Evolutionary conservation across 2,888 invertebrate genomes (phyloP).

Genomic region (Volucella inanis): DNA sequence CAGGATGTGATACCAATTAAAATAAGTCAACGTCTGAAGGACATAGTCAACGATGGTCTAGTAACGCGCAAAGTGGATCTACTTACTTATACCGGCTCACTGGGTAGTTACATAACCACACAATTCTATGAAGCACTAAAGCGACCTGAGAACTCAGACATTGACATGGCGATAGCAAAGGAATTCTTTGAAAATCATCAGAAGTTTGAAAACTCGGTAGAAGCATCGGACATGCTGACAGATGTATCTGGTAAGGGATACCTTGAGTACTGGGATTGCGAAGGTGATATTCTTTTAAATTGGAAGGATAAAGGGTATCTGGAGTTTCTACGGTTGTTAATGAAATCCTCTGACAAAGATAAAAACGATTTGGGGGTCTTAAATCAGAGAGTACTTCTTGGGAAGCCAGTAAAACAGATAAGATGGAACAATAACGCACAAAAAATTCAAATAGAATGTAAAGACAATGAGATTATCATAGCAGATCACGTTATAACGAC

Average conservation of each 20-base stretch:
- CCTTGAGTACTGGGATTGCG: slow-evolving; percentile 87
- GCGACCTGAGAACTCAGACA: slow-evolving; percentile 81
- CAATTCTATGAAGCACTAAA: slow-evolving; percentile 80
- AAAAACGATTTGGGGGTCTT: slow-evolving; percentile 78
- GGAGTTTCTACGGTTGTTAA: slow-evolving; percentile 87
- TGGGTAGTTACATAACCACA: slow-evolving; percentile 81
- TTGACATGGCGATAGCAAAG: slow-evolving; percentile 83
- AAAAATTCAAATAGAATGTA: slow-evolving; percentile 78
- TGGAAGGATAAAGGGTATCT: slow-evolving; percentile 90
- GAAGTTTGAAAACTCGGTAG: slow-evolving; percentile 83
- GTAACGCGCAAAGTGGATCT: slow-evolving; percentile 81
- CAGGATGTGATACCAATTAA: slow-evolving; percentile 82
- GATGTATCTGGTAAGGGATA: slow-evolving; percentile 87
- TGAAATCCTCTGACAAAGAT: slow-evolving; percentile 80
- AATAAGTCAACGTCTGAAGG: slow-evolving; percentile 82
- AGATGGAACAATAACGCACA: slow-evolving; percentile 79
- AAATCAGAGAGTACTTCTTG: slow-evolving; percentile 80
- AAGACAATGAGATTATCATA: slow-evolving; percentile 81
- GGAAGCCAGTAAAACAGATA: slow-evolving; percentile 78
- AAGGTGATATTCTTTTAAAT: slow-evolving; percentile 88
- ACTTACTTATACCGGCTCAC: slow-evolving; percentile 79
- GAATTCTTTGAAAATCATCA: slow-evolving; percentile 86
- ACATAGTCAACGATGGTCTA: slow-evolving; percentile 82
- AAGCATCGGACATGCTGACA: slow-evolving; percentile 87
- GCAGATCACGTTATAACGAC: slow-evolving; percentile 87